Evolutionary conservation across 2,888 invertebrate species (phyloP), one percentile per base, ranked within the genome.

Genomic region (Melanargia galathea): DNA sequence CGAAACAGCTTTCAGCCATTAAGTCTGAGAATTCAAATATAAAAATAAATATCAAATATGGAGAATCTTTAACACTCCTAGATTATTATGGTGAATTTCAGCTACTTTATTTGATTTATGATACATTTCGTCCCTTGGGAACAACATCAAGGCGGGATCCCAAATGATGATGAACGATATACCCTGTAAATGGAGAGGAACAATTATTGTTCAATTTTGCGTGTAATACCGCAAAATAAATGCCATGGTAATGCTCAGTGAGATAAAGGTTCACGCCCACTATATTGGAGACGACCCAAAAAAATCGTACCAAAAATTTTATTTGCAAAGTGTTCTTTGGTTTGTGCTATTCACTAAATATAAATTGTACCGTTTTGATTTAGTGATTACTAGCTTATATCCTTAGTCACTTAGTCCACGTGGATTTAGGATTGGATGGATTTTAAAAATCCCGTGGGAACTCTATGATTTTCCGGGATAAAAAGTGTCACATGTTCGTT

Each of bases 131-230:
- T 51, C 51, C 18, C 30, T 30, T 11, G 51, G 18, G 51, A 30
- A 30, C 30, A 16, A 16, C 26, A 49, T 48, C 30, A 30, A 30
- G 11, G 30, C 16, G 10, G 51, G 51, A 56, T 60, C 26, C 49
- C 43, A 45, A 60, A 56, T 64, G 49, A 60, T 64, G 55, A 60
- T 51, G 35, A 56, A 64, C 48, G 18, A 43, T 43, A 40, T 18
- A 43, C 43, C 60, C 26, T 24, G 20, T 24, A 45, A 20, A 43
- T n/a, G 24, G 45, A 35, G 56, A 49, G 45, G 45, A 45, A 43
- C 38, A 24, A 51, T 64, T 56, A 60, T 51, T 64, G 60, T 30
- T 64, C 51, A 64, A 64, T 64, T 64, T 56, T n/a, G 43, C 51
- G 51, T 16, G 51, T 51, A 30, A 51, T 51, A 18, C 51, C 51